These are phyloP conservation scores for Agraylea sexmaculata DNA, from an alignment of 1,140 invertebrate species.

Conservation along the genomic window DNA sequence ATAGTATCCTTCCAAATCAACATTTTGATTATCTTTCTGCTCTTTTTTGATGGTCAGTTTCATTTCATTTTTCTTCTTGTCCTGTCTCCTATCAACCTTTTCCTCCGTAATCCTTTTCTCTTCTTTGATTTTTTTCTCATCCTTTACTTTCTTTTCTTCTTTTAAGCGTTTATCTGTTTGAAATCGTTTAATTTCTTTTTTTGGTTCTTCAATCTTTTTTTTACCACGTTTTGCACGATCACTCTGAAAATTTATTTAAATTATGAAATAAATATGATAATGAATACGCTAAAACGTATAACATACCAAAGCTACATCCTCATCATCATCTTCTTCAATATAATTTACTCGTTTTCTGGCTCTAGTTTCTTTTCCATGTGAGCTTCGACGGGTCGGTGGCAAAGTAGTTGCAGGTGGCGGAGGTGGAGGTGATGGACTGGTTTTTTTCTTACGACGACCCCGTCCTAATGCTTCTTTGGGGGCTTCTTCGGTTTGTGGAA, in stretches of 20 bases:
- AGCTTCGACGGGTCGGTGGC: constrained; percentile 9
- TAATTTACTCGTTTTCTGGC: constrained; percentile 19
- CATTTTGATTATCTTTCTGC: constrained; percentile 23
- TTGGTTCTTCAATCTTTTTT: constrained; percentile 11
- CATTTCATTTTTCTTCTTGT: constrained; percentile 18
- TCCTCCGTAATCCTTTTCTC: constrained; percentile 12
- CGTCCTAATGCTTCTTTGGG: constrained; percentile 24
- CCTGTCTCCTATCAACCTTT: constrained; percentile 13
- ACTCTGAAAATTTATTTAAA: constrained; percentile 3
- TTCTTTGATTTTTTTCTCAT: constrained; percentile 15
- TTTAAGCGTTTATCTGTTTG: no score
- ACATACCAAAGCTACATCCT: constrained; percentile 16
- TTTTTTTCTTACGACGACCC: constrained; percentile 21
- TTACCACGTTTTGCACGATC: neutral
- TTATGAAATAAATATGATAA: constrained; percentile 2
- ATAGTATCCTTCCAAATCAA: constrained; percentile 45
- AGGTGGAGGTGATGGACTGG: constrained; percentile 13
- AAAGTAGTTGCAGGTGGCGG: constrained; percentile 15
- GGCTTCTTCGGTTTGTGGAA: constrained; percentile 19
- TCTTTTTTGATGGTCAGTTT: constrained; percentile 33
- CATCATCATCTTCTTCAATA: constrained; percentile 18
- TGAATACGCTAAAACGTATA: neutral
- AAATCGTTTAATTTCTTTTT: no score
- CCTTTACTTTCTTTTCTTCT: constrained; percentile 13
- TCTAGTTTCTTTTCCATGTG: constrained; percentile 17